Conservation (phyloP, 2,113 vertebrate species). For the Danionella cerebrum region DNA sequence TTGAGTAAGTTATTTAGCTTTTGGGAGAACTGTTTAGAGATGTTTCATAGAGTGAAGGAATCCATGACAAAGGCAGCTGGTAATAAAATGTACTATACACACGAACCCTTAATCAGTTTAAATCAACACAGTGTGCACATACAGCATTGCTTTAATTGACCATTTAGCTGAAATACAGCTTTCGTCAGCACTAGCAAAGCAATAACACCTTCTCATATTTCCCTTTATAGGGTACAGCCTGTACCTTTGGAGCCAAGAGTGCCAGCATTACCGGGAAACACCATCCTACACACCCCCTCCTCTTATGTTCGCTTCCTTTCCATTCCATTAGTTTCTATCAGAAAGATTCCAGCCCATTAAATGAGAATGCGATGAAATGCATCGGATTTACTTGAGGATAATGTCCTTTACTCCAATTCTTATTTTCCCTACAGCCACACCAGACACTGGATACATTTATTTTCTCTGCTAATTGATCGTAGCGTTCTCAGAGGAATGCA, state of each 20-base stretch:
- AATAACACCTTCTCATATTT: conserved; percentile 47
- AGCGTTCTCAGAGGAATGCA: conserved; percentile 30
- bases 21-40: not conserved
- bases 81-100: conserved; percentile 43
- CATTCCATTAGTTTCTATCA: conserved; percentile 51
- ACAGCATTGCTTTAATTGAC: conserved; percentile 51
- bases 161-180: conserved; percentile 45
- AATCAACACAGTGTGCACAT: conserved; percentile 54
- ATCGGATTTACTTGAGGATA: conserved; percentile 66
- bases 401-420: conserved; percentile 46
- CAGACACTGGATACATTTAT: conserved; percentile 49
- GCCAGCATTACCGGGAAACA: conserved; percentile 34
- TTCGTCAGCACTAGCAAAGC: conserved; percentile 46
- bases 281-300: conserved; percentile 10
- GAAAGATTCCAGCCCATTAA: conserved; percentile 58
- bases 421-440: conserved; percentile 42
- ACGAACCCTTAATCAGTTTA: conserved; percentile 43
- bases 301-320: conserved; percentile 21
- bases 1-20: not conserved
- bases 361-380: conserved; percentile 49
- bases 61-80: conserved; percentile 23
- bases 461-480: conserved; percentile 46
- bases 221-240: conserved; percentile 38
- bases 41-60: not conserved
- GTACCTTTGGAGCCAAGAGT: conserved; percentile 30